Percentiles rank a stretch among this genome's conserved stretches.
Conservation (phyloP, 2,113 vertebrate genomes). For the Ictidomys tridecemlineatus region DNA sequence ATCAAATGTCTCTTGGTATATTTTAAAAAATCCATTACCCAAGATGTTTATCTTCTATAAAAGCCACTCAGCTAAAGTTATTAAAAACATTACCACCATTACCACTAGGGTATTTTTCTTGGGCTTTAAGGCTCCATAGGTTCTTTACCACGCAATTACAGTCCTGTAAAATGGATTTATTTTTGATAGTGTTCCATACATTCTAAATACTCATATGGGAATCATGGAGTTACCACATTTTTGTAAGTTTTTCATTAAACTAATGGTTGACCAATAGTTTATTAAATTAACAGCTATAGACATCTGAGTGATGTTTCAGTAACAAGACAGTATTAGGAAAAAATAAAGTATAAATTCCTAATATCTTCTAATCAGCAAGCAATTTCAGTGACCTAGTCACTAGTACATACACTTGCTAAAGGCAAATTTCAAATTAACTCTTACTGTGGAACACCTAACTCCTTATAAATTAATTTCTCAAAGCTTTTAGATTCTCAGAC, state of each 20-base stretch:
- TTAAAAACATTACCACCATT: conserved; percentile 70
- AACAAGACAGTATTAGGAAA: not conserved
- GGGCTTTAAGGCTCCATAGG: not conserved
- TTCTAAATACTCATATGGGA: conserved; percentile 34
- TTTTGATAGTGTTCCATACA: conserved; percentile 6
- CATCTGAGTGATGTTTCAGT: not conserved
- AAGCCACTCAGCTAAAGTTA: conserved; percentile 54
- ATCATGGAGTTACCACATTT: not conserved
- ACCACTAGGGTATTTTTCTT: conserved; percentile 53
- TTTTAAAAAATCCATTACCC: conserved; percentile 62
- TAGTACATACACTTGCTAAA: not conserved
- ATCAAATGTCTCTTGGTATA: conserved; percentile 53
- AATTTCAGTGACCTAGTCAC: not conserved
- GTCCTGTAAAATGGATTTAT: conserved; percentile 19
- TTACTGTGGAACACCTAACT: not conserved
- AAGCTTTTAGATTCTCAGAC: not conserved
- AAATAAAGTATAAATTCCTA: not conserved
- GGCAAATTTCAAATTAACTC: not conserved
- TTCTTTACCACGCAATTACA: conserved; percentile 68
- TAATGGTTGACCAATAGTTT: conserved; percentile 22
- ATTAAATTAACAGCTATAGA: conserved; percentile 53
- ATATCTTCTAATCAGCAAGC: not conserved
- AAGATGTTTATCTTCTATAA: conserved; percentile 69
- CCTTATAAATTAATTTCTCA: not conserved
- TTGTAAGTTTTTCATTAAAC: conserved; percentile 41